Evolutionary conservation across 2,888 invertebrate species (phyloP).

Genomic region (Drosophila kambysellisi): DNA sequence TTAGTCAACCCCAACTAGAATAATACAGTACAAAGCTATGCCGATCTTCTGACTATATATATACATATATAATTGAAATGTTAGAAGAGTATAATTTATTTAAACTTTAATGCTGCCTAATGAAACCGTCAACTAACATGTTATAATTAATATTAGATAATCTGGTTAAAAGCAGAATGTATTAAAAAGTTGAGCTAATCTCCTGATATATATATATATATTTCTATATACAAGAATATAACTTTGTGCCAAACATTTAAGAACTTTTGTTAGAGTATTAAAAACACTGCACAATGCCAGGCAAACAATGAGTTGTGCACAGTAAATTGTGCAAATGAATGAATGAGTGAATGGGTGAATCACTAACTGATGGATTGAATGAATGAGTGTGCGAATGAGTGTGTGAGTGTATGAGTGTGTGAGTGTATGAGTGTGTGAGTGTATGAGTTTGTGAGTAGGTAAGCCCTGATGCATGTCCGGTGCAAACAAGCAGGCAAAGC

Average conservation of each 20-base stretch:
- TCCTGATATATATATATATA: not conserved
- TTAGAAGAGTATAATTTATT: not conserved
- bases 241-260: not conserved
- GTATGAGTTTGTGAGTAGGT: slow-evolving; percentile 21
- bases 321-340: slow-evolving; percentile 25
- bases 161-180: not conserved
- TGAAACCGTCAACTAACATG: not conserved
- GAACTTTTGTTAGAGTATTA: slow-evolving; percentile 5
- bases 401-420: slow-evolving; percentile 6
- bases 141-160: not conserved
- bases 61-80: not conserved
- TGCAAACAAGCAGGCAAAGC: slow-evolving; percentile 63
- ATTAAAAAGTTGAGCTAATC: not conserved
- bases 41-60: not conserved
- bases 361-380: slow-evolving; percentile 31
- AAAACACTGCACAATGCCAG: slow-evolving; percentile 18
- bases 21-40: not conserved
- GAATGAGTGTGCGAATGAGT: slow-evolving; percentile 47
- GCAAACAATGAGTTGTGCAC: slow-evolving; percentile 34
- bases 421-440: slow-evolving; percentile 8
- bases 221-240: not conserved
- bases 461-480: slow-evolving; percentile 75
- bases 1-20: not conserved
- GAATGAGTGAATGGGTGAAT: slow-evolving; percentile 51
- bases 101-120: not conserved